Base-by-base conservation (phyloP, 1,140 invertebrate species). In the Latrodectus geometricus region DNA sequence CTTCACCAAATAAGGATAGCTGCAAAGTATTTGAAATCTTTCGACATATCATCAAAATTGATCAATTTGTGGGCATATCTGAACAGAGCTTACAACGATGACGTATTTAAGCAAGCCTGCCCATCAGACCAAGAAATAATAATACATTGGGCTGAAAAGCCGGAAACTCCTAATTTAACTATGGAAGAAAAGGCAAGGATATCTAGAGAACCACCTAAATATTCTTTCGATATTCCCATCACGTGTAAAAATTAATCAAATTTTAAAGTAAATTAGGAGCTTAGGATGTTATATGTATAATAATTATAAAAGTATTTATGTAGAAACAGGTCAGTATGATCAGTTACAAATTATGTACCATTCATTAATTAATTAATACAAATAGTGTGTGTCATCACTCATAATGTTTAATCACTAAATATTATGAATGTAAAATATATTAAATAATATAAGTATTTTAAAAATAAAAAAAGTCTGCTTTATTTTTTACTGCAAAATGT, bases 71-170 rank as follows among this genome's bases (percentile, higher is more conserved):
- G 94, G 94, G 89, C 90, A n/a, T 94, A 94, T 89, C 90, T 94
- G 54, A 90, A 92, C 49, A 91, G 91, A 15, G 93, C 93, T 4
- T 94, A 94, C 90, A 89, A 90, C 11, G 91, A 92, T 48, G 92
- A 92, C 17, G 91, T 92, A 0, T 94, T 94, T 90, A 91, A 91
- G 56, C 91, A 93, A 88, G 92, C 93, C 9, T 94, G 93, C 89
- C 94, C 94, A 8, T 93, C 93, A 48, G 94, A 94, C 89, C 93
- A 94, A 89, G 93, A 94, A 89, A 93, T 94, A 69, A 90, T 93
- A 17, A 90, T 93, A 50, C 92, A 93, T 88, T 94, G 93, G 93
- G 90, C 92, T 49, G 92, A 92, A 65, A 92, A 93, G 88, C 91
- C 91, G 8, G 93, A 93, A 87, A 91, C 91, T 0, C 89, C 89